Evolutionary conservation across 2,113 vertebrate genomes (phyloP).

Genomic region (Oceanodroma tethys): DNA sequence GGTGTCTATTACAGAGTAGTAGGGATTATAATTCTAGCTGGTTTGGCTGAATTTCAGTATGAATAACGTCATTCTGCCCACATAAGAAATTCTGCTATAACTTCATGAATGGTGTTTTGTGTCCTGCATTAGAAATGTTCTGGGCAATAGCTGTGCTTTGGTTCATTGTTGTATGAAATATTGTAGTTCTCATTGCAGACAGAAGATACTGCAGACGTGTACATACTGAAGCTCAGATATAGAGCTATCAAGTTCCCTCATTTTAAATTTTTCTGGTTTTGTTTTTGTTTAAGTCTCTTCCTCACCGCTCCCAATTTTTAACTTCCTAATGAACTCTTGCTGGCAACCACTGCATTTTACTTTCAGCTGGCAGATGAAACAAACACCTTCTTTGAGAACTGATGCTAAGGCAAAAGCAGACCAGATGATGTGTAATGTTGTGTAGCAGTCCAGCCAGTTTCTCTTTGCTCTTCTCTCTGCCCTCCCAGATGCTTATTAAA

Average conservation of each 20-base stretch:
- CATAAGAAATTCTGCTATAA: not conserved
- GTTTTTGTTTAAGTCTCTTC: not conserved
- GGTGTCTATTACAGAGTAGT: not conserved
- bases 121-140: not conserved
- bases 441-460: not conserved
- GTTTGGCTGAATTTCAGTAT: not conserved
- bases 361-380: slow-evolving; percentile 11
- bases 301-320: slow-evolving; percentile 21
- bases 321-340: slow-evolving; percentile 12
- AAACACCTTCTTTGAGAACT: not conserved
- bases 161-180: not conserved
- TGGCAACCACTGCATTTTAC: not conserved
- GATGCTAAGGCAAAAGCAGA: not conserved
- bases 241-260: not conserved
- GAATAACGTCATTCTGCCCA: not conserved
- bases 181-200: not conserved
- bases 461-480: not conserved
- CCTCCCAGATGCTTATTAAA: not conserved
- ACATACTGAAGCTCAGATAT: not conserved
- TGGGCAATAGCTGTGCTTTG: not conserved
- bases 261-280: not conserved
- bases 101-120: not conserved
- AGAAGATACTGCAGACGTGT: not conserved
- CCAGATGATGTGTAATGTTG: not conserved
- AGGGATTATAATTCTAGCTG: not conserved